Conservation (phyloP, 2,797 vertebrate species). For the Lacerta agilis region DNA sequence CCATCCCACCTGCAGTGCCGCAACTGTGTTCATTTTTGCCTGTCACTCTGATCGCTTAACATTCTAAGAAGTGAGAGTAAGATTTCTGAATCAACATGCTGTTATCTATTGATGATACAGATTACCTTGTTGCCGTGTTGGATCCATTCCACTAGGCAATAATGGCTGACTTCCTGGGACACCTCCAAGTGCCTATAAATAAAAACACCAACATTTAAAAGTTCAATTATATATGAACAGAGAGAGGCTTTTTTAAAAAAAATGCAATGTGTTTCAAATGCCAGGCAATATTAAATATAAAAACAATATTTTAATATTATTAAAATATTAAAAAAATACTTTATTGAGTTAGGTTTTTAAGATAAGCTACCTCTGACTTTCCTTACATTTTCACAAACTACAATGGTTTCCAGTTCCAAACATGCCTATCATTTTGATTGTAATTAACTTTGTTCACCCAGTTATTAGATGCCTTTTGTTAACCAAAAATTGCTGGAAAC, state of each 20-base stretch:
- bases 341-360: background rate
- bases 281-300: too few species aligned
- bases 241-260: conserved; percentile 22
- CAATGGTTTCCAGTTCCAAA: background rate
- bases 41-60: background rate
- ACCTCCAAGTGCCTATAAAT: conserved; percentile 88
- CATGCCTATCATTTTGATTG: background rate
- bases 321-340: too few species aligned
- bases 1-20: background rate
- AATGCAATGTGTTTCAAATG: background rate
- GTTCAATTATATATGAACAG: background rate
- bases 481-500: background rate
- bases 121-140: conserved; percentile 94
- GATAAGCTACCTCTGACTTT: background rate
- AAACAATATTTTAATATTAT: too few species aligned
- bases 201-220: background rate
- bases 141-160: conserved; percentile 95
- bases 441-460: background rate
- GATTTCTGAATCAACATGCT: background rate
- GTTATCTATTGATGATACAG: background rate
- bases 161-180: conserved; percentile 94
- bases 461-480: background rate
- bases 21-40: background rate
- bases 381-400: background rate
- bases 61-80: background rate